Conservation (phyloP, 2,113 vertebrate genomes). For the Chlorocebus sabaeus region DNA sequence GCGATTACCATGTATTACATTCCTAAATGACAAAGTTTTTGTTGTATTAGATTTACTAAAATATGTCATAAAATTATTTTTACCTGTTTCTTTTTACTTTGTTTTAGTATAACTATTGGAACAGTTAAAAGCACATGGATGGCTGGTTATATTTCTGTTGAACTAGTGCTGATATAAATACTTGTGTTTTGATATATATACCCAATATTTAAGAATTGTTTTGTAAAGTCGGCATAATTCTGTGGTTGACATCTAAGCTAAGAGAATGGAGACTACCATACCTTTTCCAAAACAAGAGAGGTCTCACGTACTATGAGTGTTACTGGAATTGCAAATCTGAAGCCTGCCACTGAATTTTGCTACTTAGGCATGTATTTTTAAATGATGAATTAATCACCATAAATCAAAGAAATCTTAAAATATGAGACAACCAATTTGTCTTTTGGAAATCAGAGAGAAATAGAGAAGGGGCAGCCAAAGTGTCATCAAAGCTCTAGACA, state of each 20-base stretch:
- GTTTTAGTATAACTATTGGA: neutral
- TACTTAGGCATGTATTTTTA: neutral
- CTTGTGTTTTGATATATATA: neutral
- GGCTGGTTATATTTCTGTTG: neutral
- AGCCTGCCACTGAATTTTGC: neutral
- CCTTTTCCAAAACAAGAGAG: neutral
- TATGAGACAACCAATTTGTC: neutral
- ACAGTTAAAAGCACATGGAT: neutral
- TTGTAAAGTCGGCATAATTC: neutral
- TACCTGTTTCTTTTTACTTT: neutral
- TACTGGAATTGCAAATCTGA: neutral
- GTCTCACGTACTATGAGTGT: neutral
- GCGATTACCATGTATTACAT: neutral
- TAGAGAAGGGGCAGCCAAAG: neutral
- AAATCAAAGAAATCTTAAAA: constrained; percentile 21
- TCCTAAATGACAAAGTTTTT: neutral
- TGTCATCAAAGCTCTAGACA: neutral
- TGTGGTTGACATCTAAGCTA: neutral
- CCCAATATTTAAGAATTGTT: neutral
- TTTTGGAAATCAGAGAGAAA: neutral
- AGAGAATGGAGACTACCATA: neutral
- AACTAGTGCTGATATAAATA: neutral
- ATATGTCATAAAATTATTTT: neutral
- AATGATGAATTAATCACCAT: neutral
- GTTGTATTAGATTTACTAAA: neutral